A percentile compares a stretch with the other conserved stretches of the same genome.
Conservation (phyloP, 2,888 invertebrate genomes). For the Rhopalosiphum nymphaeae region DNA sequence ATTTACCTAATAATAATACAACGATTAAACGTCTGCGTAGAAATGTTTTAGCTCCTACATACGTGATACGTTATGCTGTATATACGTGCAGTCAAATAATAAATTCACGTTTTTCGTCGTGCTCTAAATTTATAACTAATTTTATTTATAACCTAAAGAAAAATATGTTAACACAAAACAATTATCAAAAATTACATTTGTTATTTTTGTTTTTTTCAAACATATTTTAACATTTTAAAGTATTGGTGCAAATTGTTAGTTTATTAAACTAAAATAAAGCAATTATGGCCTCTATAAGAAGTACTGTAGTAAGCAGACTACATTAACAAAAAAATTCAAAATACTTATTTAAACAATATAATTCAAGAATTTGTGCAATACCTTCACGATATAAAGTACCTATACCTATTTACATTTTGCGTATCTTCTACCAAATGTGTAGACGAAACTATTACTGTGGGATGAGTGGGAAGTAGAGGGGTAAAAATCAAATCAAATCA, state of each 20-base stretch:
- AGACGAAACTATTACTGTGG: no score
- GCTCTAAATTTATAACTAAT: neutral
- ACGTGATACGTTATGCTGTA: no score
- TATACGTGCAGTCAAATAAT: neutral
- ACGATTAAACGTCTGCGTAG: neutral
- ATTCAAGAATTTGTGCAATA: neutral
- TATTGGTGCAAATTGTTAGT: neutral
- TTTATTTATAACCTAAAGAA: neutral
- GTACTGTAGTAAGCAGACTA: neutral
- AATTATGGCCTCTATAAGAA: neutral
- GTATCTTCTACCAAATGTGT: no score
- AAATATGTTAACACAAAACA: neutral
- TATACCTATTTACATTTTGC: no score
- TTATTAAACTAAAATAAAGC: neutral
- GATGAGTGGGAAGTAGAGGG: no score
- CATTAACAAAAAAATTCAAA: neutral
- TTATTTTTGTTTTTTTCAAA: neutral
- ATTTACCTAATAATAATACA: neutral
- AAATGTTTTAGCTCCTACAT: neutral
- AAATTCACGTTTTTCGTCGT: neutral
- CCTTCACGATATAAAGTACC: neutral
- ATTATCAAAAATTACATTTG: neutral
- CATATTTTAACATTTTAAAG: neutral
- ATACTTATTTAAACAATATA: neutral
- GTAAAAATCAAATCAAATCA: no score